These are phyloP conservation scores for Stenotaenia linearis DNA, from an alignment of 2,888 invertebrate species.

Conservation along the genomic window DNA sequence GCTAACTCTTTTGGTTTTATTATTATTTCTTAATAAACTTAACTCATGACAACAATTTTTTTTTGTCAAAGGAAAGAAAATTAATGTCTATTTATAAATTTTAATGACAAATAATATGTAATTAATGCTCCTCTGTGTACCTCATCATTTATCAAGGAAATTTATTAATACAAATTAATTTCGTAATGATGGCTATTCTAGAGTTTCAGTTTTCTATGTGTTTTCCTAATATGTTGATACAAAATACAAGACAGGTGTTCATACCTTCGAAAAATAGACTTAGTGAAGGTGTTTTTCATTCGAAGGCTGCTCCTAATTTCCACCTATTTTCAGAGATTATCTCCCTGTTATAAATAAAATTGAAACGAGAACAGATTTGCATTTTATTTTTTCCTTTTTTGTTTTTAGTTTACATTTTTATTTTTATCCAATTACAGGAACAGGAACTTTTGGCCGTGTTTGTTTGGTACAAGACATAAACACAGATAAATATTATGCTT, in stretches of 20 bases:
- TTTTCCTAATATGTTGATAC: too few relatives aligned
- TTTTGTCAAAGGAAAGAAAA: too few relatives aligned
- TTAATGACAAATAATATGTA: too few relatives aligned
- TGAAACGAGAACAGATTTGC: neutral
- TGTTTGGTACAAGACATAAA: constrained; percentile 79
- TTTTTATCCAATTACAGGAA: constrained; percentile 51
- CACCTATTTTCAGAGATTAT: constrained; percentile 14
- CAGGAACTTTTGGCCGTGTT: constrained; percentile 95
- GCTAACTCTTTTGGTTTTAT: neutral
- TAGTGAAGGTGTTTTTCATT: neutral
- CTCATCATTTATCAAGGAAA: too few relatives aligned
- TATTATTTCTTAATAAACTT: neutral
- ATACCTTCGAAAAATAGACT: neutral
- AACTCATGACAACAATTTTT: too few relatives aligned
- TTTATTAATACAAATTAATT: too few relatives aligned
- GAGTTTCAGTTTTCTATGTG: too few relatives aligned
- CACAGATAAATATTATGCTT: constrained; percentile 75
- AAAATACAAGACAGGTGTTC: neutral
- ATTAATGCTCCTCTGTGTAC: too few relatives aligned
- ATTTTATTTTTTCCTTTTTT: neutral
- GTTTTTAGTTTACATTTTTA: neutral
- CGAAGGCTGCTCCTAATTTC: neutral
- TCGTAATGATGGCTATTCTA: too few relatives aligned
- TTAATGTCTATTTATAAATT: neutral
- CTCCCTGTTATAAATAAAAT: neutral